These are phyloP conservation scores for Nautilus pompilius DNA, from an alignment of 1,140 invertebrate species.

Conservation along the genomic window DNA sequence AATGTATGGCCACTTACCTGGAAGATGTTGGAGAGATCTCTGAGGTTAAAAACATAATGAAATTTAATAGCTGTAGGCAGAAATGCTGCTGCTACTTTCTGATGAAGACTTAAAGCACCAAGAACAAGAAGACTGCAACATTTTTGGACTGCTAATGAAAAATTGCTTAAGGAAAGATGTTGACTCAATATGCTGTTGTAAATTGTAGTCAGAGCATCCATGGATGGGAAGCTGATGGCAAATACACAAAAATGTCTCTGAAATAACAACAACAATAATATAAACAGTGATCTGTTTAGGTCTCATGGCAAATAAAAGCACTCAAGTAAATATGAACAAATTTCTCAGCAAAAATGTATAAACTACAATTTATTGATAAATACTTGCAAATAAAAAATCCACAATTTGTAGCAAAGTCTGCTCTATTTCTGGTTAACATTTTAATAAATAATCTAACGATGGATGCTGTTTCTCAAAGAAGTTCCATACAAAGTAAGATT, in stretches of 20 bases:
- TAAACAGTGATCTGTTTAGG: no score
- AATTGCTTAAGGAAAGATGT: slow-evolving; percentile 78
- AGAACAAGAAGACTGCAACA: slow-evolving; percentile 70
- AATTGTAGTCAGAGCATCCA: slow-evolving; percentile 82
- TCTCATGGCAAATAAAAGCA: no score
- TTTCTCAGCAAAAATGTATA: no score
- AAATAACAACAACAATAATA: slow-evolving; percentile 17
- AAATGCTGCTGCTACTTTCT: slow-evolving; percentile 80
- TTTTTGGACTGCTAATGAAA: slow-evolving; percentile 61
- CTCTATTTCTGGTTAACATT: no score
- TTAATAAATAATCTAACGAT: no score
- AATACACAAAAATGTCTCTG: slow-evolving; percentile 89
- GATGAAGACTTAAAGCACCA: slow-evolving; percentile 79
- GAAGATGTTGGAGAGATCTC: slow-evolving; percentile 86
- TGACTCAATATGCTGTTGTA: slow-evolving; percentile 75
- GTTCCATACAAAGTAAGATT: no score
- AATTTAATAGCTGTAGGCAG: slow-evolving; percentile 94
- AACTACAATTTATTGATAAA: no score
- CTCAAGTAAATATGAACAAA: no score
- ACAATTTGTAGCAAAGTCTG: no score
- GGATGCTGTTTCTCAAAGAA: no score
- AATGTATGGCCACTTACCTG: slow-evolving; percentile 51
- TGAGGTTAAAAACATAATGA: slow-evolving; percentile 93
- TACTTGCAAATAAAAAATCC: no score
- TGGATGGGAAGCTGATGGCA: slow-evolving; percentile 85